These are phyloP conservation scores for Philaethria dido DNA, from an alignment of 2,888 invertebrate species.

Conservation along the genomic window DNA sequence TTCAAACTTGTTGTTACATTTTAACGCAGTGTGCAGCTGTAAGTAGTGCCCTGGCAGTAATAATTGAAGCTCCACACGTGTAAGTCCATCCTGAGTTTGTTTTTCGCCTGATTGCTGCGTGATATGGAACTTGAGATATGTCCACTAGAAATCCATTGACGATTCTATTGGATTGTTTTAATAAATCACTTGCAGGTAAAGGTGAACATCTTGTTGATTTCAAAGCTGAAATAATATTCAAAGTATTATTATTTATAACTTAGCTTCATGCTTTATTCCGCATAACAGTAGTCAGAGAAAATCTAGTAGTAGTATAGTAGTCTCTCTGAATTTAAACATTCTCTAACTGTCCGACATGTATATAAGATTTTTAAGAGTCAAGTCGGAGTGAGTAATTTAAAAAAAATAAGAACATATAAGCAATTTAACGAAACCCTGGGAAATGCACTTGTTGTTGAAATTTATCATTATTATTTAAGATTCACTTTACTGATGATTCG, in stretches of 20 bases:
- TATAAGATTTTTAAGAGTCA: too few relatives aligned
- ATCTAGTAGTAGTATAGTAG: too few relatives aligned
- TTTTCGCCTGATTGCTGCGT: constrained; percentile 62
- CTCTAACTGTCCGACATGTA: too few relatives aligned
- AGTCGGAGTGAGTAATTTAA: too few relatives aligned
- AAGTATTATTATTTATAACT: not conserved
- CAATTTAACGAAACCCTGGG: too few relatives aligned
- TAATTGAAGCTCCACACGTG: constrained; percentile 69
- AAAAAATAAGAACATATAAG: too few relatives aligned
- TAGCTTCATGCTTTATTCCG: too few relatives aligned
- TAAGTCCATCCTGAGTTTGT: constrained; percentile 61
- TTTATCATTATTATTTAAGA: too few relatives aligned
- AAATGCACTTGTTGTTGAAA: too few relatives aligned
- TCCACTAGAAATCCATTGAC: constrained; percentile 75
- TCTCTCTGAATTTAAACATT: too few relatives aligned
- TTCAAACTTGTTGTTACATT: constrained; percentile 51
- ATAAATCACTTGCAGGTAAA: constrained; percentile 21
- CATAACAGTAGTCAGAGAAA: too few relatives aligned
- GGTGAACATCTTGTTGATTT: not conserved
- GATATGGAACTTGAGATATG: constrained; percentile 72
- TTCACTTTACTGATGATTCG: too few relatives aligned
- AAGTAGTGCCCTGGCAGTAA: constrained; percentile 58
- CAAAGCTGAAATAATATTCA: not conserved
- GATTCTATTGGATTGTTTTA: constrained; percentile 56
- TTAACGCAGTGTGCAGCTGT: constrained; percentile 74